These are phyloP conservation scores for Puma concolor DNA, from an alignment of 2,113 vertebrate genomes.

Conservation along the genomic window DNA sequence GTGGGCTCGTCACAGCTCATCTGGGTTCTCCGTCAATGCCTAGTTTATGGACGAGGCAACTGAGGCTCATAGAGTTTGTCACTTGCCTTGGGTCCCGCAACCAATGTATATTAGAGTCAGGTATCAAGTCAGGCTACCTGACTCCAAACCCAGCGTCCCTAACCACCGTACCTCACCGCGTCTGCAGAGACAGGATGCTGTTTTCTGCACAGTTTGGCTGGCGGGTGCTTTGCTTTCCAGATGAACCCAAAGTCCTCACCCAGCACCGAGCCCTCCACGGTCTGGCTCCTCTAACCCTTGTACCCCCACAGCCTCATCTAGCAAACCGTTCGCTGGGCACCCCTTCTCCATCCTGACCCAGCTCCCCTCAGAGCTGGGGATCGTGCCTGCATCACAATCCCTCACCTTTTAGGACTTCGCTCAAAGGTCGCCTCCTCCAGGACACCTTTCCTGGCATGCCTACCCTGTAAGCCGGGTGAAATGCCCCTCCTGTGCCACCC, in stretches of 20 bases:
- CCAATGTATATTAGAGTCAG: background rate
- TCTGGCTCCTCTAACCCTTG: background rate
- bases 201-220: background rate
- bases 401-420: background rate
- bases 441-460: background rate
- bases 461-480: background rate
- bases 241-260: background rate
- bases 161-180: accelerated
- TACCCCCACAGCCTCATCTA: background rate
- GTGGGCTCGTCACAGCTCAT: background rate
- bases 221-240: background rate
- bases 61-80: background rate
- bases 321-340: background rate
- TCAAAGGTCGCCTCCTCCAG: background rate
- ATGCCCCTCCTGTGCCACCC: background rate
- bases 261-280: accelerated
- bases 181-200: background rate
- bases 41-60: background rate
- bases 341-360: background rate
- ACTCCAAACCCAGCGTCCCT: background rate
- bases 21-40: background rate
- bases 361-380: background rate
- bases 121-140: background rate
- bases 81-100: background rate
- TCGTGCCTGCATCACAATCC: background rate